Percentiles rank a stretch among this genome's conserved stretches.
Evolutionary conservation across 1,140 invertebrate genomes (phyloP).

Genomic region (Mylabris phalerata): DNA sequence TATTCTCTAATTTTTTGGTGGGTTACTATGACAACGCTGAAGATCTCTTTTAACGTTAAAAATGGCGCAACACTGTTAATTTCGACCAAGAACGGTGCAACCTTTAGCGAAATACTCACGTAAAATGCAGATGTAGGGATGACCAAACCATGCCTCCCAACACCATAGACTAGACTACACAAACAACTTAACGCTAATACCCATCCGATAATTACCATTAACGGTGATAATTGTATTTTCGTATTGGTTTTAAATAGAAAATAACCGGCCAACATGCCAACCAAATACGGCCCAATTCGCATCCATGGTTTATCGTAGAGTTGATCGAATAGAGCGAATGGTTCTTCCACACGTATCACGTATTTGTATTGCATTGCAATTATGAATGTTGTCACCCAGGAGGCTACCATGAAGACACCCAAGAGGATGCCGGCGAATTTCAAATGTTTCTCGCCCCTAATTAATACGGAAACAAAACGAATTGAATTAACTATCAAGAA

Average conservation of each 20-base stretch:
- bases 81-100: too few species aligned
- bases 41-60: too few species aligned
- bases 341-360: slow-evolving; percentile 68
- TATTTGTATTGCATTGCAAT: slow-evolving; percentile 70
- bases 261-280: slow-evolving; percentile 72
- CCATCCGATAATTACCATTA: slow-evolving; percentile 56
- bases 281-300: slow-evolving; percentile 69
- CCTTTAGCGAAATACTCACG: slow-evolving; percentile 42
- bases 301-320: slow-evolving; percentile 82
- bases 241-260: slow-evolving; percentile 63
- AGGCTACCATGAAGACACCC: slow-evolving; percentile 56
- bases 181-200: slow-evolving; percentile 51
- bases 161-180: slow-evolving; percentile 65
- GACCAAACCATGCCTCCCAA: slow-evolving; percentile 62
- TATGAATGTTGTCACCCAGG: slow-evolving; percentile 67
- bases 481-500: too few species aligned
- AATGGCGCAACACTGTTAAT: too few species aligned
- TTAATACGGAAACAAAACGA: slow-evolving; percentile 20
- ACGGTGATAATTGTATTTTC: slow-evolving; percentile 54
- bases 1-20: too few species aligned
- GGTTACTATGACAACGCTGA: too few species aligned
- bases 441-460: slow-evolving; percentile 31
- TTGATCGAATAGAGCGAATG: slow-evolving; percentile 74
- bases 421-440: slow-evolving; percentile 50
- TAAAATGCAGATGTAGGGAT: slow-evolving; percentile 60